These are phyloP conservation scores for Crepidodera aurea DNA, from an alignment of 2,888 invertebrate genomes.

Conservation along the genomic window DNA sequence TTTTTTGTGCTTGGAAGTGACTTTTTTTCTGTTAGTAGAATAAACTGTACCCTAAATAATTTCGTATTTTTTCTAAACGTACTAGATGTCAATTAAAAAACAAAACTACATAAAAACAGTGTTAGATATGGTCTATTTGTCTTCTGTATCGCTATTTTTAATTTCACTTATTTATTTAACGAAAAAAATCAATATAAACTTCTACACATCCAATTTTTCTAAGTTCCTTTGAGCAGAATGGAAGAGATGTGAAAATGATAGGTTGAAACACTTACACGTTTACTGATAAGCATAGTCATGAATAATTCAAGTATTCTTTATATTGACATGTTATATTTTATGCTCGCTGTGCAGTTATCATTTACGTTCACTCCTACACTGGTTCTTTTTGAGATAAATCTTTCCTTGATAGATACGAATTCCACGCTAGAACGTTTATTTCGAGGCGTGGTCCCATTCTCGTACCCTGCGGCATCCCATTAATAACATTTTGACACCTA, in stretches of 20 bases:
- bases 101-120: no score
- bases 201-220: neutral
- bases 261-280: slow-evolving; percentile 41
- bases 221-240: neutral
- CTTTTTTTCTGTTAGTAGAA: no score
- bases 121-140: no score
- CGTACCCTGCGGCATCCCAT: slow-evolving; percentile 55
- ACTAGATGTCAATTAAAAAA: no score
- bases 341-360: slow-evolving; percentile 44
- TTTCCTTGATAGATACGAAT: slow-evolving; percentile 50
- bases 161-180: no score
- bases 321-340: slow-evolving; percentile 50
- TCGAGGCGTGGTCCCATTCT: slow-evolving; percentile 53
- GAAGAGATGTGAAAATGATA: slow-evolving; percentile 25
- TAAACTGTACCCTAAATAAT: no score
- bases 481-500: slow-evolving; percentile 60
- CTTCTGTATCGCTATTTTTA: no score
- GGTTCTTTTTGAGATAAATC: slow-evolving; percentile 35
- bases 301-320: slow-evolving; percentile 47
- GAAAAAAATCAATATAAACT: no score
- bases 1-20: no score
- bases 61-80: no score
- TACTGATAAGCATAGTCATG: slow-evolving; percentile 48
- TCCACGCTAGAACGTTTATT: slow-evolving; percentile 48
- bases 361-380: slow-evolving; percentile 49